A percentile compares a stretch with the other conserved stretches of the same genome.
Evolutionary conservation across 53 echinoderm and acorn worm genomes (phyloP).

Genomic region (Hippasteria phrygiana): DNA sequence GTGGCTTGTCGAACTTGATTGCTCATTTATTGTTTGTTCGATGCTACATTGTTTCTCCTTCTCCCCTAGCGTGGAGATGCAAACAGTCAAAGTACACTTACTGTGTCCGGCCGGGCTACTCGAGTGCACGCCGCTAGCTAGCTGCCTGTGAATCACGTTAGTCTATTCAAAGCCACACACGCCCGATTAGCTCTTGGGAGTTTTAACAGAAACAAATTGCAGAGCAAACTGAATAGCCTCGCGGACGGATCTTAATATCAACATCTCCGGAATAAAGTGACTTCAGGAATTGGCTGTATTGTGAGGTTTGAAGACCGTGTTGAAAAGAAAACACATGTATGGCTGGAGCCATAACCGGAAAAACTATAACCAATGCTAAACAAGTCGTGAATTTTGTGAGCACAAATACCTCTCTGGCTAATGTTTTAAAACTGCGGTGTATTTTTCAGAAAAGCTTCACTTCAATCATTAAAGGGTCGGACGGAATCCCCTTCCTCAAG

Average conservation of each 20-base stretch:
- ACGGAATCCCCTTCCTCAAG: too few relatives aligned
- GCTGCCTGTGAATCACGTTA: neutral
- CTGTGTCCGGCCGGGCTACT: neutral
- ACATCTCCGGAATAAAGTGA: slow-evolving; percentile 26
- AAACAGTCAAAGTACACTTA: neutral
- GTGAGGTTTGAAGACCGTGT: neutral
- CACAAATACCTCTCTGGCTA: too few relatives aligned
- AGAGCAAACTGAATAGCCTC: neutral
- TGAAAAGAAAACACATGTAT: neutral
- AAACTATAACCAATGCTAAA: neutral
- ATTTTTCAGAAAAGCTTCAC: too few relatives aligned
- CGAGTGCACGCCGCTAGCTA: neutral
- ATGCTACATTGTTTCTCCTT: neutral
- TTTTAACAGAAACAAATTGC: neutral
- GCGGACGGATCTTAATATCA: neutral
- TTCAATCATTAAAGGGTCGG: too few relatives aligned
- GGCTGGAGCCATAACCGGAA: neutral
- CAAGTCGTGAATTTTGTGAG: neutral
- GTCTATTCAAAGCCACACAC: slow-evolving; percentile 3
- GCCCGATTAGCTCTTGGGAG: neutral
- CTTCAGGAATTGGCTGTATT: neutral
- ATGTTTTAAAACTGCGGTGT: too few relatives aligned
- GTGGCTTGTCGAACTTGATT: slow-evolving; percentile 23
- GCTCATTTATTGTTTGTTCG: slow-evolving; percentile 9
- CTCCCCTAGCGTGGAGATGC: neutral